A percentile compares a stretch with the other conserved stretches of the same genome.
Evolutionary conservation across 2,888 invertebrate genomes (phyloP).

Genomic region (Sesia bembeciformis): DNA sequence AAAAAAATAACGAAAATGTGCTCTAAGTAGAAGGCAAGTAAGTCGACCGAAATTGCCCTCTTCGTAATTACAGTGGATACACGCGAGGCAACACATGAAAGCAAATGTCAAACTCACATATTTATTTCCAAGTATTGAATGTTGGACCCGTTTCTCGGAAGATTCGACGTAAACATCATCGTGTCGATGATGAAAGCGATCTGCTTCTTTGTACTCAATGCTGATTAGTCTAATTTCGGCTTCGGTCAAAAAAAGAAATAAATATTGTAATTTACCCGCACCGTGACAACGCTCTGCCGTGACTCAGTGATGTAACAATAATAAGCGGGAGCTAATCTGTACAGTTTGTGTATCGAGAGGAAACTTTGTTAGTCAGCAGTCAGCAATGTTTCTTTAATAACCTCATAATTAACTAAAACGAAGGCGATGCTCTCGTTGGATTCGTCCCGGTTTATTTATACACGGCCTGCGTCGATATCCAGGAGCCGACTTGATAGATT

Average conservation of each 20-base stretch:
- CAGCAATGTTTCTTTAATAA: constrained; percentile 54
- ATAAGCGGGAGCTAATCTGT: constrained; percentile 30
- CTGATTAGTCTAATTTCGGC: constrained; percentile 71
- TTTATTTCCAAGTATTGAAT: constrained; percentile 75
- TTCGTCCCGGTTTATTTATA: constrained; percentile 65
- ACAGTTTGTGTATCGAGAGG: constrained; percentile 1
- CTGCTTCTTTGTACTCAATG: constrained; percentile 67
- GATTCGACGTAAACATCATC: constrained; percentile 66
- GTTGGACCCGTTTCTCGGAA: constrained; percentile 64
- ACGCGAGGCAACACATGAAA: constrained; percentile 69
- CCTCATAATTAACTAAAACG: constrained; percentile 68
- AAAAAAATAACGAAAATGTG: constrained; percentile 37
- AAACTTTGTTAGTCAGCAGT: constrained; percentile 19
- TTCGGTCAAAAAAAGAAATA: constrained; percentile 31
- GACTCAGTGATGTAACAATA: constrained; percentile 33
- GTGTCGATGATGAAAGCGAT: constrained; percentile 74
- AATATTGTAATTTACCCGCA: constrained; percentile 49
- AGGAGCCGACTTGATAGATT: constrained; percentile 70
- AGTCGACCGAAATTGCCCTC: constrained; percentile 26
- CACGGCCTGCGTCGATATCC: constrained; percentile 64
- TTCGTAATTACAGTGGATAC: constrained; percentile 64
- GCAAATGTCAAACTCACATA: constrained; percentile 75
- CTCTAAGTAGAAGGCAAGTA: constrained; percentile 39
- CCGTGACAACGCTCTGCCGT: constrained; percentile 55
- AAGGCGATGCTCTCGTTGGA: constrained; percentile 44